phyloP scores from a whole-genome alignment of 1,140 invertebrate genomes.

The Thaumetopoea pityocampa region DNA sequence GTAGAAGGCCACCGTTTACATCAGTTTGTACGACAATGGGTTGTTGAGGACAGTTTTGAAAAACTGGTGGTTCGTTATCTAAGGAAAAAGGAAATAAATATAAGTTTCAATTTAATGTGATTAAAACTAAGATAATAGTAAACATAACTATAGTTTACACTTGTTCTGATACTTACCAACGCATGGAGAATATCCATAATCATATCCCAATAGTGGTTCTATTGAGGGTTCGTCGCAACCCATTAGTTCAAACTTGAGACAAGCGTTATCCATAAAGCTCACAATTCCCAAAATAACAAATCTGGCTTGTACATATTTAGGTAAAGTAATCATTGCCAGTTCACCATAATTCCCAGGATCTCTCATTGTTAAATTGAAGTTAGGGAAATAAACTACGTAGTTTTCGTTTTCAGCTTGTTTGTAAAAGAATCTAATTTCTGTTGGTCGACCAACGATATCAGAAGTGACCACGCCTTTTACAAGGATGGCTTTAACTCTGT shows the following conservation, averaged over 20 bases:
- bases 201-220: slow-evolving; percentile 92
- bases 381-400: slow-evolving; percentile 97
- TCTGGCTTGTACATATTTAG: slow-evolving; percentile 93
- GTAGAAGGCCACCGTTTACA: slow-evolving; percentile 88
- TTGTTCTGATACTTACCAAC: slow-evolving; percentile 79
- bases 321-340: slow-evolving; percentile 95
- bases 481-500: slow-evolving; percentile 92
- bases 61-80: slow-evolving; percentile 96
- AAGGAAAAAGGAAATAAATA: slow-evolving; percentile 28
- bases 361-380: slow-evolving; percentile 94
- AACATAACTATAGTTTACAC: no score
- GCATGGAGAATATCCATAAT: slow-evolving; percentile 95
- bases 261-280: slow-evolving; percentile 97
- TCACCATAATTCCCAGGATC: slow-evolving; percentile 92
- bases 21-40: slow-evolving; percentile 93
- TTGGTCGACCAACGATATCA: slow-evolving; percentile 94
- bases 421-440: slow-evolving; percentile 97
- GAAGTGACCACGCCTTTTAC: slow-evolving; percentile 96
- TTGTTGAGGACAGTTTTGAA: slow-evolving; percentile 96
- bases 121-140: no score
- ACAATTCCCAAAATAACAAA: slow-evolving; percentile 96
- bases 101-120: no score
- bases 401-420: slow-evolving; percentile 95
- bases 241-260: slow-evolving; percentile 96
- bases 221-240: slow-evolving; percentile 90